Percentiles rank a stretch among this genome's conserved stretches.
Conservation (phyloP, 2,888 invertebrate genomes). For the Zhengitettix transpicula region DNA sequence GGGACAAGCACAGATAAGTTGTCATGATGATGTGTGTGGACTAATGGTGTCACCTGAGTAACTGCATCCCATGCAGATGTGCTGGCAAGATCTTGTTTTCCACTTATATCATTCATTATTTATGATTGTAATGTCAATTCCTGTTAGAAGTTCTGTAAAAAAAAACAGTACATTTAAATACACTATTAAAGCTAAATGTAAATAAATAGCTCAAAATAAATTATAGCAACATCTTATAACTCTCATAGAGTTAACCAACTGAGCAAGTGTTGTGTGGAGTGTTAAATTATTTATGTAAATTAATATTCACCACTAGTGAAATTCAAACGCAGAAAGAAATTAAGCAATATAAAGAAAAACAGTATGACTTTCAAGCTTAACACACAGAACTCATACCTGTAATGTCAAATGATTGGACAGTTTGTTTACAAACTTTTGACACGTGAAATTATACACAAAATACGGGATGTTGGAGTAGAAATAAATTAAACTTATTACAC, state of each 20-base stretch:
- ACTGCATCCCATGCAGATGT: constrained; percentile 27
- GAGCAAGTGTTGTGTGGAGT: not conserved
- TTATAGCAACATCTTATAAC: too few relatives aligned
- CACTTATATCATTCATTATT: constrained; percentile 28
- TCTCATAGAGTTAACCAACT: not conserved
- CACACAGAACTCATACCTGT: constrained; percentile 2
- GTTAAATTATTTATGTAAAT: too few relatives aligned
- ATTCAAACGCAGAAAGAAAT: too few relatives aligned
- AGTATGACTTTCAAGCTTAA: constrained; percentile 9
- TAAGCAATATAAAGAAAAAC: constrained; percentile 4
- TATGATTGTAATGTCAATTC: not conserved
- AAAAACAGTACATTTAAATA: too few relatives aligned
- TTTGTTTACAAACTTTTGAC: constrained; percentile 23
- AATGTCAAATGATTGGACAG: constrained; percentile 15
- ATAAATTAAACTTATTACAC: constrained; percentile 6
- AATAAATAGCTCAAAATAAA: too few relatives aligned
- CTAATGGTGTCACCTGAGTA: constrained; percentile 15
- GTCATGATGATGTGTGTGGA: constrained; percentile 21
- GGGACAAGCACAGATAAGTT: constrained; percentile 25
- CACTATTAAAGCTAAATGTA: too few relatives aligned
- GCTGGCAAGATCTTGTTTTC: constrained; percentile 26
- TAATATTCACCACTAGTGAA: too few relatives aligned
- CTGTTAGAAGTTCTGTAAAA: too few relatives aligned
- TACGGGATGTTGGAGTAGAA: not conserved
- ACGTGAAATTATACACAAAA: constrained; percentile 7